phyloP scores from a whole-genome alignment of 2,113 vertebrate genomes.

The Cyanoderma ruficeps region DNA sequence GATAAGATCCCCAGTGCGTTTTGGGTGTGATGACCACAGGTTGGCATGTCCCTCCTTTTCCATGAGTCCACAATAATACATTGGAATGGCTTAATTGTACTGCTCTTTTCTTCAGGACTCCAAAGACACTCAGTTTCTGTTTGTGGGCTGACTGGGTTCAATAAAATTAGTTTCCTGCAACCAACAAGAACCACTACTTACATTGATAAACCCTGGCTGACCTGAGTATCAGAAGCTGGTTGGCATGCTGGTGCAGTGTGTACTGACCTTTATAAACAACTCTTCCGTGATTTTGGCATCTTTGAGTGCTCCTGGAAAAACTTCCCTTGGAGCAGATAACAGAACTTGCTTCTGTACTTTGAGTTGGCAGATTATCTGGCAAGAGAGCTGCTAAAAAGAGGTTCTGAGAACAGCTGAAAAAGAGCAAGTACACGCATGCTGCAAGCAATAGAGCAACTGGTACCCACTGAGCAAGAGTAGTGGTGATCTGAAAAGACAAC shows the following conservation, averaged over 20 bases:
- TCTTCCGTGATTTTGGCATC: neutral
- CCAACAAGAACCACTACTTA: neutral
- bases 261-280: neutral
- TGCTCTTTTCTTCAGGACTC: neutral
- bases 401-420: slow-evolving; percentile 30
- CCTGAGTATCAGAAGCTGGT: neutral
- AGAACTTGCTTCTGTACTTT: neutral
- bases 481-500: neutral
- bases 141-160: neutral
- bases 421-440: neutral
- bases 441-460: neutral
- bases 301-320: neutral
- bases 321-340: slow-evolving; percentile 1
- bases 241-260: neutral
- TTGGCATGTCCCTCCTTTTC: neutral
- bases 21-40: neutral
- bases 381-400: slow-evolving; percentile 15
- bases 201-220: neutral
- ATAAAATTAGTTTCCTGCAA: neutral
- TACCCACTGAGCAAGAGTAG: neutral
- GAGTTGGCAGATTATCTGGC: slow-evolving; percentile 30
- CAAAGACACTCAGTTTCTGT: neutral
- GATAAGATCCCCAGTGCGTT: neutral
- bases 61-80: neutral
- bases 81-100: neutral